These are phyloP conservation scores for Daphoenositta chrysoptera DNA, from an alignment of 2,113 vertebrate species.

Conservation along the genomic window DNA sequence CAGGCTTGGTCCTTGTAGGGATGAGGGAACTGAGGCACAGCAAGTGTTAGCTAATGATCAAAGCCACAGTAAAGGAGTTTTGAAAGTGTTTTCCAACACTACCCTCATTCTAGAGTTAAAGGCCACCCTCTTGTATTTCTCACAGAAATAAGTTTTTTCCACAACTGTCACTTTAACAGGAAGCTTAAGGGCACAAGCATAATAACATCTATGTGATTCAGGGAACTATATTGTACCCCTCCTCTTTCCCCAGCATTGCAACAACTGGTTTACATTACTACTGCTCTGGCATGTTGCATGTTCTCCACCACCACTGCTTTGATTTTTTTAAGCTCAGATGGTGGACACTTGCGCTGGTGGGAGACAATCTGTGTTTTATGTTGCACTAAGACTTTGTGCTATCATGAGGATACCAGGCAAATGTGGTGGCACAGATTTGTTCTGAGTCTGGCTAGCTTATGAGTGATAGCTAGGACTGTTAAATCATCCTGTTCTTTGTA, in stretches of 20 bases:
- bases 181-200: background rate
- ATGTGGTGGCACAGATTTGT: background rate
- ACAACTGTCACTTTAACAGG: background rate
- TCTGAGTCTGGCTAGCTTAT: background rate
- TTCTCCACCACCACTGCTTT: background rate
- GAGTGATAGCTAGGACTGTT: background rate
- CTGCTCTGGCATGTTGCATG: background rate
- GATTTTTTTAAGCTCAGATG: background rate
- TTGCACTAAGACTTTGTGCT: background rate
- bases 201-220: background rate
- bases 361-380: accelerated
- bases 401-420: background rate
- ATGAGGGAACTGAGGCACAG: background rate
- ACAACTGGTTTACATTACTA: background rate
- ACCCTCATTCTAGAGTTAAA: background rate
- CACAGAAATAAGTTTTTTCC: background rate
- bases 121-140: background rate
- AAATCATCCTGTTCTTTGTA: background rate
- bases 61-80: background rate
- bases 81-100: background rate
- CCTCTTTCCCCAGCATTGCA: background rate
- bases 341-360: accelerated
- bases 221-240: background rate
- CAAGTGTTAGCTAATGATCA: background rate
- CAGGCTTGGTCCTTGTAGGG: background rate